Conservation (phyloP, 1,140 invertebrate species). For the Nasonia vitripennis region DNA sequence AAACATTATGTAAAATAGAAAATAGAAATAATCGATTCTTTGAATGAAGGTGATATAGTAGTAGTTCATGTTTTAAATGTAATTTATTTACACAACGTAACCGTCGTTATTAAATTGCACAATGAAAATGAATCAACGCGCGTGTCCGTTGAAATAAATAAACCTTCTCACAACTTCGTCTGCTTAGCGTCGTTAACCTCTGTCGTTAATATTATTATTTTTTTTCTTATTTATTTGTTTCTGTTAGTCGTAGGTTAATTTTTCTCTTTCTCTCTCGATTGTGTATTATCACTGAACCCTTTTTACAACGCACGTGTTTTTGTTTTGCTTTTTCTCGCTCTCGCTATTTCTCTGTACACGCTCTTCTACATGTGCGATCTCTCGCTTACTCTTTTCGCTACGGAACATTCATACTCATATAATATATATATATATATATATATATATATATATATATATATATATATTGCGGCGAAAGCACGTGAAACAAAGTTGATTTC, state of each 20-base stretch:
- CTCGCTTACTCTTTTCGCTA: not conserved
- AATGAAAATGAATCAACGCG: conserved; percentile 42
- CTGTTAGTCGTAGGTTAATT: conserved; percentile 19
- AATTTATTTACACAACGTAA: conserved; percentile 54
- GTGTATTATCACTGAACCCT: conserved; percentile 26
- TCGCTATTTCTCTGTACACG: not conserved
- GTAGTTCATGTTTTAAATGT: conserved; percentile 45
- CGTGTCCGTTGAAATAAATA: conserved; percentile 37
- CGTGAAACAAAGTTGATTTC: not conserved
- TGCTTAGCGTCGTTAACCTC: conserved; percentile 29
- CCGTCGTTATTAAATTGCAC: conserved; percentile 48
- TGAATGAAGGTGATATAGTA: conserved; percentile 18
- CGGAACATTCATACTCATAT: conserved; percentile 38
- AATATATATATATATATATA: not conserved
- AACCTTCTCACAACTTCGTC: conserved; percentile 33
- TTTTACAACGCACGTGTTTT: conserved; percentile 12
- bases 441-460: too few relatives aligned
- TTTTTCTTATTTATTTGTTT: conserved; percentile 11
- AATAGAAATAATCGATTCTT: not conserved
- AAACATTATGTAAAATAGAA: not conserved
- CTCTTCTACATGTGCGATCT: conserved; percentile 1
- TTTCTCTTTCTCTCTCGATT: conserved; percentile 13
- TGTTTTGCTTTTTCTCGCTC: not conserved
- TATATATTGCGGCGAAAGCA: conserved; percentile 13
- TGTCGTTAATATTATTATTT: conserved; percentile 34